Conservation (phyloP, 2,888 invertebrate genomes). For the Ornithoptera priamus region DNA sequence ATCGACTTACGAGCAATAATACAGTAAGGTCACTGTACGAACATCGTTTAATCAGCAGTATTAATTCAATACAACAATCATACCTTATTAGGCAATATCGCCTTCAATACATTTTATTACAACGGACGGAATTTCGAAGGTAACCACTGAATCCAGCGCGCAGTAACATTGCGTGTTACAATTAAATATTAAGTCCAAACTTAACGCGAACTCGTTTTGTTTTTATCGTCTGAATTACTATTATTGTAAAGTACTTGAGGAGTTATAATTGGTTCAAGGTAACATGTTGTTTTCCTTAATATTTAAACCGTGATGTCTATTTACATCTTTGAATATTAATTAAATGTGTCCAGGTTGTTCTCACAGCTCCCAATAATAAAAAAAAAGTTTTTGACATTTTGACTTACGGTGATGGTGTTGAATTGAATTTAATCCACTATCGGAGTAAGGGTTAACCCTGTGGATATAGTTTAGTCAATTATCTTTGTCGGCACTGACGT, state of each 20-base stretch:
- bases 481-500: too few species aligned
- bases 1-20: not conserved
- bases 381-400: too few species aligned
- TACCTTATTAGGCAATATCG: constrained; percentile 13
- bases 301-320: constrained; percentile 3
- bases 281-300: constrained; percentile 4
- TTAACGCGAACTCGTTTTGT: constrained; percentile 14
- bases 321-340: not conserved
- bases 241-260: constrained; percentile 2
- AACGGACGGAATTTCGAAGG: constrained; percentile 19
- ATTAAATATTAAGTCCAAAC: constrained; percentile 23
- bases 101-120: constrained; percentile 20
- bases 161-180: constrained; percentile 15
- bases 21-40: constrained; percentile 1
- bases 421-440: too few species aligned
- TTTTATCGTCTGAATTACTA: constrained; percentile 20
- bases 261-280: constrained; percentile 25
- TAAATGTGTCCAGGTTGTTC: too few species aligned
- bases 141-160: constrained; percentile 8
- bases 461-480: too few species aligned
- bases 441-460: too few species aligned
- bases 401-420: too few species aligned
- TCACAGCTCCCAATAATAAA: too few species aligned
- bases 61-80: constrained; percentile 1
- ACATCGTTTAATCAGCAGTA: constrained; percentile 10